Evolutionary conservation across 2,888 invertebrate species (phyloP).

Genomic region (Troides oblongomaculatus): DNA sequence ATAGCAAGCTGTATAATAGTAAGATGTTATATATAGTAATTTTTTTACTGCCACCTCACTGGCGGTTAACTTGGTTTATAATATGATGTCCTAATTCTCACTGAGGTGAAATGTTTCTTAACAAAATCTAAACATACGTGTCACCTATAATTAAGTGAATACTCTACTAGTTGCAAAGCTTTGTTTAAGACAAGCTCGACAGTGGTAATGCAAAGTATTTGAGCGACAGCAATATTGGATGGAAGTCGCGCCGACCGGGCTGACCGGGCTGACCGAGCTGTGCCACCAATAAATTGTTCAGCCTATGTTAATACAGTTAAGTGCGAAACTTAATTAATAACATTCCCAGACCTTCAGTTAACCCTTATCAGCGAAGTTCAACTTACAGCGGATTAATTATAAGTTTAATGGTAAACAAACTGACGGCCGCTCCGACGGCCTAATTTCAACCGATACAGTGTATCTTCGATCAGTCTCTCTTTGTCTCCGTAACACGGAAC

Average conservation of each 20-base stretch:
- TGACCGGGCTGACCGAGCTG: no score
- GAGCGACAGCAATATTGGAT: no score
- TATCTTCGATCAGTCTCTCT: constrained; percentile 3
- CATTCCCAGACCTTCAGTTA: constrained; percentile 29
- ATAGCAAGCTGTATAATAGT: no score
- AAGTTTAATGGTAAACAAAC: constrained; percentile 25
- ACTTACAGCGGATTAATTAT: constrained; percentile 28
- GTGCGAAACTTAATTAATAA: constrained; percentile 28
- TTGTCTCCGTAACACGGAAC: neutral
- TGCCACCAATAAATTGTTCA: constrained; percentile 3
- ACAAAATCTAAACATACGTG: neutral
- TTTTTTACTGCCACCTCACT: no score
- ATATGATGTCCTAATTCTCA: no score
- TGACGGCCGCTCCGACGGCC: constrained; percentile 9
- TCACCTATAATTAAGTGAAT: neutral
- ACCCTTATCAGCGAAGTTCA: constrained; percentile 30
- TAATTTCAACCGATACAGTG: constrained; percentile 8
- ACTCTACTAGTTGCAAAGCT: neutral
- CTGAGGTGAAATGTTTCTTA: no score
- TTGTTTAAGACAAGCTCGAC: no score
- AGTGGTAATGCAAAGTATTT: no score
- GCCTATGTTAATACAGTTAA: constrained; percentile 18
- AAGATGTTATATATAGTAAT: no score
- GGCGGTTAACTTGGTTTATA: no score
- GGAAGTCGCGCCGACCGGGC: no score